phyloP scores from a whole-genome alignment of 2,113 vertebrate genomes.

The Pedionomus torquatus region DNA sequence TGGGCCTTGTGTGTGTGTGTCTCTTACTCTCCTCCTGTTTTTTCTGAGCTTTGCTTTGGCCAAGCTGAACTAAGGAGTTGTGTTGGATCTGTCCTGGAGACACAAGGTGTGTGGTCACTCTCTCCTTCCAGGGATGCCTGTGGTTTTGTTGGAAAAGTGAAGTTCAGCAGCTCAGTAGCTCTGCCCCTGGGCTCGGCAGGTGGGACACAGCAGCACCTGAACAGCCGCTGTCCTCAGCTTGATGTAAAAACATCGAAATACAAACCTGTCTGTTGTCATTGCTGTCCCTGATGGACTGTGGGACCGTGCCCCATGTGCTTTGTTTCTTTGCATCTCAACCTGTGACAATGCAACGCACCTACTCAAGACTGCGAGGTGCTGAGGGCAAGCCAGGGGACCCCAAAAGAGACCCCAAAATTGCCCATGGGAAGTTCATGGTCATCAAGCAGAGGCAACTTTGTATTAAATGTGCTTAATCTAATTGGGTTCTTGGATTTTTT shows the following conservation, averaged over 20 bases:
- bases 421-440: neutral
- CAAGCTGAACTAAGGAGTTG: neutral
- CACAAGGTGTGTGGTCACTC: neutral
- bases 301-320: rapidly evolving
- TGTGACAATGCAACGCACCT: neutral
- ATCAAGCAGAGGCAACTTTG: neutral
- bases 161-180: neutral
- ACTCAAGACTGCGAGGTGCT: neutral
- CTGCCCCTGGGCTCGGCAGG: neutral
- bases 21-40: no score
- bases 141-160: neutral
- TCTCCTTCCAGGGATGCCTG: rapidly evolving
- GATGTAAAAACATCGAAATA: neutral
- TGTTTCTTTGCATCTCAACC: neutral
- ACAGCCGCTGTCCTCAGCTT: neutral
- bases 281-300: neutral
- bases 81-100: neutral
- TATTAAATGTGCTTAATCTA: neutral
- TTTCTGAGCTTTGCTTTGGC: neutral
- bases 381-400: neutral
- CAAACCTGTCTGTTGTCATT: neutral
- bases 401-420: neutral
- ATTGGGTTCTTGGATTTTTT: no score
- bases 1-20: rapidly evolving
- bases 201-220: neutral